Base-by-base conservation (phyloP, 2,797 vertebrate genomes). In the Sebastes variabilis region DNA sequence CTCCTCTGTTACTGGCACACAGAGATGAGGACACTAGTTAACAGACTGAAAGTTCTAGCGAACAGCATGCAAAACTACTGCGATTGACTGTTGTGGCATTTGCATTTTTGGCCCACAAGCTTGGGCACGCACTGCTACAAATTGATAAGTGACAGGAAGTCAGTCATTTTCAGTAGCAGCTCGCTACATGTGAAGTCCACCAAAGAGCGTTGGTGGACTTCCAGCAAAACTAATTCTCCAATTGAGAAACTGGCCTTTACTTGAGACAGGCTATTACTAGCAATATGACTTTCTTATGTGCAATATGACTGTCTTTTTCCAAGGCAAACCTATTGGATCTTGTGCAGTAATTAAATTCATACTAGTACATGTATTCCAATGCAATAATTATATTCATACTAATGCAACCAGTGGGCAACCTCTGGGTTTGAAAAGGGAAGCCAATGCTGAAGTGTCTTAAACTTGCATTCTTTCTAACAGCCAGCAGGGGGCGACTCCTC, bases 1-100 rank as follows among this genome's bases (percentile, higher is more conserved):
- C 66, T 80, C 36, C 58, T 61, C 74, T 55, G 60, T 74, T 59
- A 58, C 52, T 89, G 85, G 81, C 75, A 81, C 78, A 60, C 32
- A 68, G 58, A 64, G 25, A 68, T 9, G 58, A 69, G 64, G 42
- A 75, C 66, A 46, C 61, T 38, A 24, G 54, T 77, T 61, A 80
- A 65, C 66, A 52, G 6, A 52, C 49, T 13, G 9, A 66, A 77
- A 9, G 60, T 81, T 79, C 16, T 10, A 60, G 38, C 22, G 36
- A 82, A 56, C 66, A 77, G 76, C 56, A 36, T 66, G 60, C 16
- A 75, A 62, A 81, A 81, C 58, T 38, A 7, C 58, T 65, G 59
- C 16, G 20, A 54, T 22, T 11, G n/a, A 25, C 20, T 59, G 65
- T 52, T 38, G 46, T 49, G 25, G 3, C 42, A 67, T 80, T 84